These are phyloP conservation scores for Mactra quadrangularis DNA, from an alignment of 1,140 invertebrate species.

Conservation along the genomic window DNA sequence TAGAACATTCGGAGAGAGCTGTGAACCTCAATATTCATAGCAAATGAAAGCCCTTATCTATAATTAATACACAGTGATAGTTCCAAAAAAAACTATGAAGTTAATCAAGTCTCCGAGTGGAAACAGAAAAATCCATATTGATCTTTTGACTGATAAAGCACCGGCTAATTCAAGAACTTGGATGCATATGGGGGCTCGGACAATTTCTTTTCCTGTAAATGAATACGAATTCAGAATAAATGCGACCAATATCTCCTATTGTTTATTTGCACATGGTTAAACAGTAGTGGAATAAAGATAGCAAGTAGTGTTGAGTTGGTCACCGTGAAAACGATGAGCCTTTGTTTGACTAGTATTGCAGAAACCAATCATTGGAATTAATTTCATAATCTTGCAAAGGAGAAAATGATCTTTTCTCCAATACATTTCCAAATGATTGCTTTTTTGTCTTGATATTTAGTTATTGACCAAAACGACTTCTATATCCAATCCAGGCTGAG, in stretches of 20 bases:
- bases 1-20: constrained; percentile 13
- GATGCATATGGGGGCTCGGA: constrained; percentile 45
- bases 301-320: constrained; percentile 36
- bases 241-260: constrained; percentile 43
- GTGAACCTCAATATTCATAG: constrained; percentile 50
- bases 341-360: constrained; percentile 50
- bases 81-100: constrained; percentile 63
- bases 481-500: background rate
- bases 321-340: constrained; percentile 41
- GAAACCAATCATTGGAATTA: constrained; percentile 55
- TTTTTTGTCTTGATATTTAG: constrained; percentile 50
- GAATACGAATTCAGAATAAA: constrained; percentile 51
- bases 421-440: constrained; percentile 56
- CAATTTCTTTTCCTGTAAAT: constrained; percentile 43
- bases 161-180: constrained; percentile 57
- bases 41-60: constrained; percentile 61
- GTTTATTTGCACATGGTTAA: constrained; percentile 56
- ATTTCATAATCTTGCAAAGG: constrained; percentile 57
- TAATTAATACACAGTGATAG: constrained; percentile 63
- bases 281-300: constrained; percentile 40
- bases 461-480: constrained; percentile 40
- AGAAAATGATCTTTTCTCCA: constrained; percentile 59
- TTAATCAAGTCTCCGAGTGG: constrained; percentile 56
- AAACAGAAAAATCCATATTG: constrained; percentile 62
- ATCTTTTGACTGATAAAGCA: constrained; percentile 51